Percentiles rank a stretch among this genome's conserved stretches.
phyloP scores from a whole-genome alignment of 2,888 invertebrate genomes.

The Dexiosoma caninum region DNA sequence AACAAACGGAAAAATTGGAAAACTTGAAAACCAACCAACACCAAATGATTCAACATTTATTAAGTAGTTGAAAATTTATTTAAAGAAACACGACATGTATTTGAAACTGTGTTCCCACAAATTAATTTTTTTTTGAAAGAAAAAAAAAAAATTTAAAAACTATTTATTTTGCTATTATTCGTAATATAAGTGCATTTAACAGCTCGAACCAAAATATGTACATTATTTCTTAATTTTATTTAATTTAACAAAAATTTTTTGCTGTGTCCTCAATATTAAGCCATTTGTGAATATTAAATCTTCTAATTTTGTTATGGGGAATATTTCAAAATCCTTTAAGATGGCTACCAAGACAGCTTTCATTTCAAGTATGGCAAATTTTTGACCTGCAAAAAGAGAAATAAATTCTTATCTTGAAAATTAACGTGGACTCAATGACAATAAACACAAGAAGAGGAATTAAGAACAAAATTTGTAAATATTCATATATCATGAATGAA shows the following conservation, averaged over 20 bases:
- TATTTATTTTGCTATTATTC: background rate
- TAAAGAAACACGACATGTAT: slow-evolving; percentile 10
- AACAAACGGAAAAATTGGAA: no score
- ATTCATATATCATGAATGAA: no score
- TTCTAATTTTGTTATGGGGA: slow-evolving; percentile 78
- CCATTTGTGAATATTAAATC: slow-evolving; percentile 78
- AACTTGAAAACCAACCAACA: slow-evolving; percentile 18
- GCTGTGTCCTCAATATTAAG: slow-evolving; percentile 78
- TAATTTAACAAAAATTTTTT: slow-evolving; percentile 73
- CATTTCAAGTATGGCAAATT: slow-evolving; percentile 83
- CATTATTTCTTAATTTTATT: slow-evolving; percentile 47
- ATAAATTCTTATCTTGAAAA: background rate
- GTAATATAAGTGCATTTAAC: no score
- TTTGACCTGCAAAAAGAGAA: slow-evolving; percentile 79
- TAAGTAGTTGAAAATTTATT: slow-evolving; percentile 9
- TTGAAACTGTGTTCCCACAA: slow-evolving; percentile 38
- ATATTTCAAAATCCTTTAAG: slow-evolving; percentile 79
- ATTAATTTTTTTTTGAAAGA: background rate
- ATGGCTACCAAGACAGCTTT: slow-evolving; percentile 80
- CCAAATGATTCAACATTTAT: slow-evolving; percentile 37
- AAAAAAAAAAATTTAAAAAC: background rate
- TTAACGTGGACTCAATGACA: no score
- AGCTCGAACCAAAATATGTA: no score
- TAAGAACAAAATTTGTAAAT: no score
- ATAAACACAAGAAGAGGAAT: no score